Conservation (phyloP, 2,888 invertebrate species). For the Dynastes tityus region DNA sequence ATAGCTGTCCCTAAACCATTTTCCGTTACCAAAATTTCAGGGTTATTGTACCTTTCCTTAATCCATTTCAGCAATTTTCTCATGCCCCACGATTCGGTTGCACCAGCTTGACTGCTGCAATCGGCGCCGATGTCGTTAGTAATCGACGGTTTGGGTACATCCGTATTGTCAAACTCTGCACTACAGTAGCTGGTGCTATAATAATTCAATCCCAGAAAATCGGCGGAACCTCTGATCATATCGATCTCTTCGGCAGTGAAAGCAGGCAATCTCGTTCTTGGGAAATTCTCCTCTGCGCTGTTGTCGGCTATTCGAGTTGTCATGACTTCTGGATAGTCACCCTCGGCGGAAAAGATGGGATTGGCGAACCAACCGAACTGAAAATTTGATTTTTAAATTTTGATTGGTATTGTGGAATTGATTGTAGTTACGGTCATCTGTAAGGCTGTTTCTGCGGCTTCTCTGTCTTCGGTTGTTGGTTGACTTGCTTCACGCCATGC, state of each 20-base stretch:
- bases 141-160: neutral
- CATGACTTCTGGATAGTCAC: conserved; percentile 81
- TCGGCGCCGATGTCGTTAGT: neutral
- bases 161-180: neutral
- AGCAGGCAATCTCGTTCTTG: conserved; percentile 76
- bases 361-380: conserved; percentile 79
- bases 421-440: conserved; percentile 62
- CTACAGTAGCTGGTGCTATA: conserved; percentile 74
- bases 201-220: conserved; percentile 84
- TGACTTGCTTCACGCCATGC: conserved; percentile 77
- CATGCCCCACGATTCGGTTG: conserved; percentile 77
- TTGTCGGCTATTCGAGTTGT: conserved; percentile 73
- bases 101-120: neutral
- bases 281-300: conserved; percentile 75
- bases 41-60: conserved; percentile 72
- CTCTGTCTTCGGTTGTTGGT: conserved; percentile 72
- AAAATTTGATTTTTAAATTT: conserved; percentile 55
- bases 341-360: conserved; percentile 77
- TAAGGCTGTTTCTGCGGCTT: conserved; percentile 73
- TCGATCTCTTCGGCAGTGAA: conserved; percentile 76
- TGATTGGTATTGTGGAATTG: conserved; percentile 70
- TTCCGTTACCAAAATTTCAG: neutral
- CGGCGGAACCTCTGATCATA: conserved; percentile 76
- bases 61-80: conserved; percentile 77
- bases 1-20: neutral